Conservation (phyloP, 2,113 vertebrate genomes). For the Asarcornis scutulata region DNA sequence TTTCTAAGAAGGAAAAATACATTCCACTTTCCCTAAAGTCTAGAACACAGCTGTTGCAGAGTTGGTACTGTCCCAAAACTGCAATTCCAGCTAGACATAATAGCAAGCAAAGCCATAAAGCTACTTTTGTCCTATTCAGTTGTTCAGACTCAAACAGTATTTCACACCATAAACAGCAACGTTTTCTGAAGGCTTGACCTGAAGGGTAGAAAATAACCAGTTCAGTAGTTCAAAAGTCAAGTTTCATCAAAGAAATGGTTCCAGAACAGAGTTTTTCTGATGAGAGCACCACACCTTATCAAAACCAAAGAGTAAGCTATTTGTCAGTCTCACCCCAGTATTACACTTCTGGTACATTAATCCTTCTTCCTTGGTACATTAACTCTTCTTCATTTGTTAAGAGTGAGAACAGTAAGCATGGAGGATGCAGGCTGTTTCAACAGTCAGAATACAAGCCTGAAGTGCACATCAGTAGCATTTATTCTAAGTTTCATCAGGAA, state of each 20-base stretch:
- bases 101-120: neutral
- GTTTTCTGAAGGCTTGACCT: slow-evolving; percentile 45
- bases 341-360: neutral
- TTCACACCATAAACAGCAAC: slow-evolving; percentile 12
- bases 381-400: neutral
- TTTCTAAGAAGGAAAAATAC: neutral
- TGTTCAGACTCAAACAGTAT: slow-evolving; percentile 16
- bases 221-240: neutral
- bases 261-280: neutral
- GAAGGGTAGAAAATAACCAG: slow-evolving; percentile 29
- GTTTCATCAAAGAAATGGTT: neutral
- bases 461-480: neutral
- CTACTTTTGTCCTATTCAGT: neutral
- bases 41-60: neutral
- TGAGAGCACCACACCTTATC: neutral
- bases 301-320: neutral
- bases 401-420: neutral
- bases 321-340: neutral
- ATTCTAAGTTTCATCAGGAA: neutral
- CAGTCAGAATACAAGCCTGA: neutral
- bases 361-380: neutral
- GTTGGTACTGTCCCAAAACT: neutral
- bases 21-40: neutral
- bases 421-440: neutral
- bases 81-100: neutral